These are phyloP conservation scores for Merodon equestris DNA, from an alignment of 2,888 invertebrate species.

Conservation along the genomic window DNA sequence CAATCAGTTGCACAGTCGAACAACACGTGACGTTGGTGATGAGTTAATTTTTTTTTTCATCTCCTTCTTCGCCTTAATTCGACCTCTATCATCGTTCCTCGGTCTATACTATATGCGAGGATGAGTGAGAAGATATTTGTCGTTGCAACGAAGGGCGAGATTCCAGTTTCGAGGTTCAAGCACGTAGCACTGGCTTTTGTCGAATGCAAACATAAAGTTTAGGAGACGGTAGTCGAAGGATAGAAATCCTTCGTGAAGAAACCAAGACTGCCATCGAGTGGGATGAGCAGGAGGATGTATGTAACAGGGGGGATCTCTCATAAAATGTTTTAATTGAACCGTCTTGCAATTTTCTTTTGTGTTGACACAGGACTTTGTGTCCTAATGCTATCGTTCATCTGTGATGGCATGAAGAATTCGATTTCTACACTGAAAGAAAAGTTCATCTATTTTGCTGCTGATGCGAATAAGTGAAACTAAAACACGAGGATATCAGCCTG, in stretches of 20 bases:
- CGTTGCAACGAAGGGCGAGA: neutral
- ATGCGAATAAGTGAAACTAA: too few relatives aligned
- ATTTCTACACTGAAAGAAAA: conserved; percentile 34
- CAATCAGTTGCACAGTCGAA: conserved; percentile 63
- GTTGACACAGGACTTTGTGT: conserved; percentile 62
- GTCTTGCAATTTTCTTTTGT: conserved; percentile 59
- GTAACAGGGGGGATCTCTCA: conserved; percentile 25
- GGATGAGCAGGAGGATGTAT: neutral
- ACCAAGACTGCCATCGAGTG: conserved; percentile 27
- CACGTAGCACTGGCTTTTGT: conserved; percentile 23
- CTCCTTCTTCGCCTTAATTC: conserved; percentile 37
- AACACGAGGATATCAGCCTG: too few relatives aligned
- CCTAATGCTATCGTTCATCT: conserved; percentile 47
- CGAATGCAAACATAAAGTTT: conserved; percentile 57
- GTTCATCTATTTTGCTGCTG: too few relatives aligned
- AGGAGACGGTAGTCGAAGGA: too few relatives aligned
- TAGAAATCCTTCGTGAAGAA: conserved; percentile 44
- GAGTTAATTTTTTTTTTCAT: conserved; percentile 42
- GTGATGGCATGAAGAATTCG: conserved; percentile 22
- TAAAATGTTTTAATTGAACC: conserved; percentile 66
- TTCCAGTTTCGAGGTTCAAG: conserved; percentile 18
- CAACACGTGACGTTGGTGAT: conserved; percentile 63
- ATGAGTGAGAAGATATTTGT: too few relatives aligned
- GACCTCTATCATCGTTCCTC: too few relatives aligned
- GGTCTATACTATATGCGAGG: too few relatives aligned